Evolutionary conservation across 2,888 invertebrate genomes (phyloP), one percentile per base, ranked within the genome.

Genomic region (Drosophila fungiperda): DNA sequence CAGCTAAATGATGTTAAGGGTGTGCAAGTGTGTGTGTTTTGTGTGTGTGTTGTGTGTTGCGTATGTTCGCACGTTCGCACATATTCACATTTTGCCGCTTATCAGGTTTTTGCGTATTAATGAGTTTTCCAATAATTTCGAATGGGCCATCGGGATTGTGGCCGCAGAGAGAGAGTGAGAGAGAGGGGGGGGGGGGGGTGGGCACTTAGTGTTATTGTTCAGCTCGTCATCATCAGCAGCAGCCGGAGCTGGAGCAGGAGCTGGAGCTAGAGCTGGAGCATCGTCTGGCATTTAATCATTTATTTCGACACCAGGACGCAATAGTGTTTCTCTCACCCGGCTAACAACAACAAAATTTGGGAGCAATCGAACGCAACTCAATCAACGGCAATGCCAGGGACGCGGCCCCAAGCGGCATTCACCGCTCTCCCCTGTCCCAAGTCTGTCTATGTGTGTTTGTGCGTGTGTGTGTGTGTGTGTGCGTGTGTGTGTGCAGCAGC

Each of bases 71-170:
- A 73, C 71, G 73, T 69, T 72, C 54, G 78, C 83, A 85, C 53
- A 71, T 57, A 76, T 73, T 78, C 73, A 64, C 65, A 77, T 73
- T 76, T 80, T 70, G 53, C 45, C 68, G 35, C 61, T 68, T 76
- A 73, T 54, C 48, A 68, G 72, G 71, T 40, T 59, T 45, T 76
- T 76, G 78, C 80, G 76, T 81, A 83, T 83, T 85, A 85, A 83
- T 83, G 86, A 79, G 81, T 85, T 85, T 83, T 83, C 83, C 83
- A 83, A 83, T 81, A 76, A 85, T 83, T 83, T 83, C 67, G 52
- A 58, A 61, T 63, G 58, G 78, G 45, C 55, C 58, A 54, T 52
- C 49, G 52, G 20, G 36, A 38, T 60, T 49, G 4, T 50, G 45
- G 53, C 55, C n/a, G 33, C 45, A 7, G 49, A 23, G n/a, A 54